Evolutionary conservation across 2,797 vertebrate species (phyloP).

Genomic region (Amphiprion clarkii): DNA sequence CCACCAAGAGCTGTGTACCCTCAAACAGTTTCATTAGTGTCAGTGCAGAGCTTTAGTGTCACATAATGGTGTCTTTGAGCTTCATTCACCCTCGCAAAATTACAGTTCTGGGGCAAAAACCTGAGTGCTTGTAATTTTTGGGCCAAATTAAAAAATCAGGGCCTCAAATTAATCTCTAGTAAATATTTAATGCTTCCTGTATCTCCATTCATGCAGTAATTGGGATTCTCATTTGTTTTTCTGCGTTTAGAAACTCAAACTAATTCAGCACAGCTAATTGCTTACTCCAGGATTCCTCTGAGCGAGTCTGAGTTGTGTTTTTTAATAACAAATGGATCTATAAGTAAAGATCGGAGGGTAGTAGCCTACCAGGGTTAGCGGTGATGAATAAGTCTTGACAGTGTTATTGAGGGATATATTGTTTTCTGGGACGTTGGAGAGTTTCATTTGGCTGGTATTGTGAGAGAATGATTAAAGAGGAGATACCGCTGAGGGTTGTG

Average conservation of each 20-base stretch:
- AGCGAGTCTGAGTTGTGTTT: slow-evolving; percentile 58
- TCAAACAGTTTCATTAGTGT: slow-evolving; percentile 50
- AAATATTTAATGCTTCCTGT: slow-evolving; percentile 60
- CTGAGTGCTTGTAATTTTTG: slow-evolving; percentile 11
- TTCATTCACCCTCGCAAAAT: slow-evolving; percentile 19
- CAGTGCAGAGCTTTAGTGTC: slow-evolving; percentile 25
- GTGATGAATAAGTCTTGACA: slow-evolving; percentile 75
- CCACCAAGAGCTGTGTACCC: slow-evolving; percentile 26
- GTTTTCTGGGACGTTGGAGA: slow-evolving; percentile 63
- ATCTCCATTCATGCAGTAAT: slow-evolving; percentile 23
- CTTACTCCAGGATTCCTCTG: slow-evolving; percentile 43
- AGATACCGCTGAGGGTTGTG: slow-evolving; percentile 38
- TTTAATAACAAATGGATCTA: slow-evolving; percentile 74
- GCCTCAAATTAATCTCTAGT: slow-evolving; percentile 41
- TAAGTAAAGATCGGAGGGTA: slow-evolving; percentile 57
- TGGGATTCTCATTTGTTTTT: slow-evolving; percentile 60
- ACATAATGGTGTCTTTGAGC: slow-evolving; percentile 13
- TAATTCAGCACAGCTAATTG: slow-evolving; percentile 53
- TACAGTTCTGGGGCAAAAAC: slow-evolving; percentile 34
- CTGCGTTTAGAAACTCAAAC: slow-evolving; percentile 51
- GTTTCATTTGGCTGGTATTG: slow-evolving; percentile 55
- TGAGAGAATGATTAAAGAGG: slow-evolving; percentile 64
- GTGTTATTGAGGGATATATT: slow-evolving; percentile 77
- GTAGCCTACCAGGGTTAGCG: slow-evolving; percentile 38
- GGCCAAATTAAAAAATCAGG: slow-evolving; percentile 35